Evolutionary conservation across 1,140 invertebrate genomes (phyloP), one percentile per base, ranked within the genome.

Genomic region (Oryctes rhinoceros): DNA sequence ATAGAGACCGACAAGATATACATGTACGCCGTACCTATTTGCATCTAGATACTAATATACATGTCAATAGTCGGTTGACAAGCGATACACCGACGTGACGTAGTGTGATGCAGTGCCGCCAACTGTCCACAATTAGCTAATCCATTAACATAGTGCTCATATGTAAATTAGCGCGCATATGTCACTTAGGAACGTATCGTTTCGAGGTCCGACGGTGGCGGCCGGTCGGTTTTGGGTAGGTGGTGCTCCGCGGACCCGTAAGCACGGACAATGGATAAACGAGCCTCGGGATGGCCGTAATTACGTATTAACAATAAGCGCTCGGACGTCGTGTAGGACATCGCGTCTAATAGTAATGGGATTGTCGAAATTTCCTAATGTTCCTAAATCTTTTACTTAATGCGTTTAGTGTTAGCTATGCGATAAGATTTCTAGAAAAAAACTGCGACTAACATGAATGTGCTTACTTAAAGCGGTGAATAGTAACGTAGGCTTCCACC

Each of bases 121-220:
- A 81, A 84, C 83, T 85, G 84, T 85, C 84, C 82, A 85, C 84
- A 85, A 85, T 85, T 85, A 85, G 83, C 81, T 81, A 62, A 78
- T 79, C 81, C 84, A 85, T 85, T 85, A 85, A 84, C 84, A 85
- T 85, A 85, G 81, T 84, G 71, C 82, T 80, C 82, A 81, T 83
- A 84, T 84, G 83, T 82, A 84, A 80, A 84, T 84, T 83, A 80
- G 13, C 78, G 77, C 81, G 79, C 81, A 84, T 83, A 83, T 84
- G 82, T 84, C 82, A 83, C 78, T 78, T 71, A 74, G 49, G 65
- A 48, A 76, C 74, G 74, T 76, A n/a, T 76, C 30, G 65, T 67
- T 67, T 67, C 20, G 65, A 44, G 65, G 20, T 67, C 53, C 20
- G 39, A 53, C 49, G 49, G 49, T 53, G 49, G 65, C 11, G 20